Conservation (phyloP, 2,888 invertebrate species). For the Agrochola circellaris region DNA sequence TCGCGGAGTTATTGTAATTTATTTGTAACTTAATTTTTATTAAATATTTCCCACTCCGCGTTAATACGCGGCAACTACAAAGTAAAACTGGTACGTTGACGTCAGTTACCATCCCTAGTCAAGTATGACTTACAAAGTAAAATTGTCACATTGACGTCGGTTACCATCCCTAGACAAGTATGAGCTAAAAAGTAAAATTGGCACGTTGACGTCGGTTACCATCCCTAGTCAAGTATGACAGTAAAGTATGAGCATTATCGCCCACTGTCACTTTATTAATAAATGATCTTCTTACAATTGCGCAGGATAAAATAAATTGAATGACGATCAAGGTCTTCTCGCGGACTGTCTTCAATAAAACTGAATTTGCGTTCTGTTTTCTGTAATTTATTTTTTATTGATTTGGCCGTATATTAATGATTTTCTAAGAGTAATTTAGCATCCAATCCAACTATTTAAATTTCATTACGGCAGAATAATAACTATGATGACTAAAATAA, state of each 20-base stretch:
- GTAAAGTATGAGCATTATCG: constrained; percentile 3
- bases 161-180: neutral
- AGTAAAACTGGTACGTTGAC: too few relatives aligned
- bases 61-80: neutral
- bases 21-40: too few relatives aligned
- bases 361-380: neutral
- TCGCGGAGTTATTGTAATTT: neutral
- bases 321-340: constrained; percentile 8
- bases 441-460: neutral
- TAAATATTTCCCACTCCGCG: too few relatives aligned
- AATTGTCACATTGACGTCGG: too few relatives aligned
- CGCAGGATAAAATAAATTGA: neutral
- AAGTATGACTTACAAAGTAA: too few relatives aligned
- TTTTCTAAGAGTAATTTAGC: neutral
- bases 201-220: too few relatives aligned
- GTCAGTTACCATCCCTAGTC: neutral
- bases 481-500: neutral
- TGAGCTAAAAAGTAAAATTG: neutral
- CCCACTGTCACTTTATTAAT: constrained; percentile 10
- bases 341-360: neutral
- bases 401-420: neutral
- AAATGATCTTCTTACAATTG: constrained; percentile 21
- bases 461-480: neutral
- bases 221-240: constrained; percentile 1
- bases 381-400: too few relatives aligned